These are phyloP conservation scores for Baronia brevicornis DNA, from an alignment of 2,888 invertebrate species.

Conservation along the genomic window DNA sequence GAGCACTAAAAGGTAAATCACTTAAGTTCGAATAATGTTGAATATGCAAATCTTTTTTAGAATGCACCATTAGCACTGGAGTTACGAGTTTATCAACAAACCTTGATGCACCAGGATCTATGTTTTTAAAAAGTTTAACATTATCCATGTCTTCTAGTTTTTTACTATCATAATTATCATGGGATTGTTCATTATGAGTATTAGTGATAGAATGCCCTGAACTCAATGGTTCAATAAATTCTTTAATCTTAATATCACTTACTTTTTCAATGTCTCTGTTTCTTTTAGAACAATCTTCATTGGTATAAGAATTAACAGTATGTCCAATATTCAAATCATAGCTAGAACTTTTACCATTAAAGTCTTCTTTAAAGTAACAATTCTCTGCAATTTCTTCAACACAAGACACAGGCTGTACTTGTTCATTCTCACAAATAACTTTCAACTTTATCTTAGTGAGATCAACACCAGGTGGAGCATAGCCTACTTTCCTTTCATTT, in stretches of 20 bases:
- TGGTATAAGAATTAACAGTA: too few relatives aligned
- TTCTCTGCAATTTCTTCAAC: background rate
- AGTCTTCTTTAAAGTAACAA: too few relatives aligned
- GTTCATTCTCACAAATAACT: background rate
- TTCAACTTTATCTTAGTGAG: background rate
- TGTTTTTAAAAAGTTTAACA: slow-evolving; percentile 56
- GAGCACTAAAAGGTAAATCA: slow-evolving; percentile 45
- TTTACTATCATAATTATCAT: slow-evolving; percentile 8
- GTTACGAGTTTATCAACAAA: slow-evolving; percentile 59
- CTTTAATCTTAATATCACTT: too few relatives aligned
- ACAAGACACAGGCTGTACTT: background rate
- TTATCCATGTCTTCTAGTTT: slow-evolving; percentile 25
- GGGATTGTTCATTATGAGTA: slow-evolving; percentile 10
- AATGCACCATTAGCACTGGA: slow-evolving; percentile 59
- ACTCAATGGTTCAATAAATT: too few relatives aligned
- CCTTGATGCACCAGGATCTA: slow-evolving; percentile 45
- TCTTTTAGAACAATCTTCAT: background rate
- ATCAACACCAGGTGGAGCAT: slow-evolving; percentile 33
- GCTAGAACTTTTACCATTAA: too few relatives aligned
- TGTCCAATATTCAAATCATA: too few relatives aligned
- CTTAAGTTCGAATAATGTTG: slow-evolving; percentile 38
- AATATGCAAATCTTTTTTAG: slow-evolving; percentile 46
- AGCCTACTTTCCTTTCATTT: too few relatives aligned
- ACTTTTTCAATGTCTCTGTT: background rate
- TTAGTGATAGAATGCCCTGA: too few relatives aligned